Evolutionary conservation across 2,888 invertebrate species (phyloP), one percentile per base, ranked within the genome.

Genomic region (Eristalis intricaria): DNA sequence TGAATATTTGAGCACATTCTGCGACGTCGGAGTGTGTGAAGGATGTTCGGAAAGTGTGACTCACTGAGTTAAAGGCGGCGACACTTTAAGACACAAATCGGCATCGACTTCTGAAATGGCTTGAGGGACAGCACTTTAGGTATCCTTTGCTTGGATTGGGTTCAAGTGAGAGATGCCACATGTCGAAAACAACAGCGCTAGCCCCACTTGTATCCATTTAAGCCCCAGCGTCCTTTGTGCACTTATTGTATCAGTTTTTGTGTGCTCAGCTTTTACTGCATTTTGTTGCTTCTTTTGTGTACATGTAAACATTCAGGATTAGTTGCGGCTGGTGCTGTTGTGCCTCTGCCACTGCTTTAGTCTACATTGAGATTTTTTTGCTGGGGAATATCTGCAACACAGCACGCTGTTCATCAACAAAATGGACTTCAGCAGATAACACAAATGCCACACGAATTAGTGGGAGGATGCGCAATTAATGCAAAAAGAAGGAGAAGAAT

Each of bases 321-420:
- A n/a, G 15, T n/a, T 43, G 43, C 2, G 2, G 43, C n/a, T 43
- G 15, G n/a, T 64, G 19, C 19, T 19, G 29, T 29, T 35, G 13
- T 60, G 11, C n/a, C 19, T 26, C 15, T 26, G 29, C 15, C 29
- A 26, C 13, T 26, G 61, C 61, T 29, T 64, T 23, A 35, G 29
- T 66, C 56, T 56, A 58, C 40, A 50, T 29, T 69, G 64, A 70
- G 15, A 19, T 29, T 11, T 50, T 69, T 81, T 81, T 85, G 64
- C 68, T 64, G 50, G 73, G 69, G 74, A 86, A 78, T 82, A 86
- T 74, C 82, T 74, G 74, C 82, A 78, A 19, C 60, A 86, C 82
- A 82, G 60, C 29, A 63, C 43, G 23, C 58, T 58, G 35, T 60
- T 3, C 32, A 43, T 38, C 71, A 69, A 63, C 78, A 79, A 75